Conservation (phyloP, 2,113 vertebrate genomes). For the Gracilinanus agilis region DNA sequence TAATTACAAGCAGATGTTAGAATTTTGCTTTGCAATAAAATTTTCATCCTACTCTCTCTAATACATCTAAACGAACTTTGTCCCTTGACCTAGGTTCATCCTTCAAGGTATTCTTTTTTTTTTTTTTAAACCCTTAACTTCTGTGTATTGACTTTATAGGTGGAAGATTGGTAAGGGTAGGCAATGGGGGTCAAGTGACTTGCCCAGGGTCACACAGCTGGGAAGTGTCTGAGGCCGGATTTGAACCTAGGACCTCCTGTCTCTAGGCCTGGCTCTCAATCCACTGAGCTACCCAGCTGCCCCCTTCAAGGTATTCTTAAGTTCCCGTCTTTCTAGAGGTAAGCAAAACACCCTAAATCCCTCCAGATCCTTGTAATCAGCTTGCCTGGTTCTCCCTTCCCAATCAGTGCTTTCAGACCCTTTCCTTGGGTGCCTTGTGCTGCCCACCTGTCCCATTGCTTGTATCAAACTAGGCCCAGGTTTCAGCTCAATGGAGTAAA, state of each 20-base stretch:
- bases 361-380: conserved; percentile 20
- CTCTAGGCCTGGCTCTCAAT: too few relatives aligned
- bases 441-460: neutral
- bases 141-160: too few relatives aligned
- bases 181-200: too few relatives aligned
- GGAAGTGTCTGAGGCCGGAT: too few relatives aligned
- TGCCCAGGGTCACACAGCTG: too few relatives aligned
- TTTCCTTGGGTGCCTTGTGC: neutral
- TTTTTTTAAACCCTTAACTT: too few relatives aligned
- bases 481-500: neutral
- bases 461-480: neutral
- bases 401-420: neutral
- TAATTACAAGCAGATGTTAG: neutral
- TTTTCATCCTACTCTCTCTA: neutral
- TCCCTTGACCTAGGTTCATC: neutral
- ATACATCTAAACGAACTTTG: neutral
- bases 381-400: conserved; percentile 18
- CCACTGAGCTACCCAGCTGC: too few relatives aligned
- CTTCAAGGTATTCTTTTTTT: neutral
- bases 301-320: neutral
- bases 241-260: too few relatives aligned
- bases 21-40: neutral
- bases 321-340: neutral
- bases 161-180: too few relatives aligned
- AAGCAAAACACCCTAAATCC: conserved; percentile 18